These are phyloP conservation scores for Oplegnathus fasciatus DNA, from an alignment of 2,113 vertebrate species.

Conservation along the genomic window DNA sequence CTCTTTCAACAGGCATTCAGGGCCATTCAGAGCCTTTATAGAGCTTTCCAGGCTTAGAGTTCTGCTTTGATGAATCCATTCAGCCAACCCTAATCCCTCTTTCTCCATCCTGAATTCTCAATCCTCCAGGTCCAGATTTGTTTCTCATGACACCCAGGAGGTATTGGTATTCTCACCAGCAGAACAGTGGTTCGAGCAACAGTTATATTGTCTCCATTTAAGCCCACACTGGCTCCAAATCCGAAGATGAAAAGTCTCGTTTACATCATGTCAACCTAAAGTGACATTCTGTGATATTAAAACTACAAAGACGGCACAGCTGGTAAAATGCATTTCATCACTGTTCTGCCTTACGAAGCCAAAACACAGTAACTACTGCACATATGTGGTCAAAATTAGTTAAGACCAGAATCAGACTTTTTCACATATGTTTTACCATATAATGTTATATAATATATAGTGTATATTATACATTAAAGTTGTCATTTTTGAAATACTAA, in stretches of 20 bases:
- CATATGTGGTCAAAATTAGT: neutral
- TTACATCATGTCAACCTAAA: neutral
- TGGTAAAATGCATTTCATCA: neutral
- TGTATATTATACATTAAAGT: too few species aligned
- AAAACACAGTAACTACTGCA: neutral
- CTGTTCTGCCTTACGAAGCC: neutral
- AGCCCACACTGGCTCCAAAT: neutral
- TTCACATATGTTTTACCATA: neutral
- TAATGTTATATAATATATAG: too few species aligned
- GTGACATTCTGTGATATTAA: neutral
- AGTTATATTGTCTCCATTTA: neutral
- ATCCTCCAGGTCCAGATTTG: constrained; percentile 18
- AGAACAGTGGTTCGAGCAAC: neutral
- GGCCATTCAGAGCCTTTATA: constrained; percentile 4
- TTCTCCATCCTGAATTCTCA: constrained; percentile 23
- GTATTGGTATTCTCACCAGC: constrained; percentile 22
- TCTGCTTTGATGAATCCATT: constrained; percentile 49
- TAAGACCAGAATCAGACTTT: neutral
- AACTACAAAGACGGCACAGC: neutral
- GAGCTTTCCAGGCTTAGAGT: constrained; percentile 39
- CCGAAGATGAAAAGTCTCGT: neutral
- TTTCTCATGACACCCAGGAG: constrained; percentile 27
- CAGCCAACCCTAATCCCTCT: constrained; percentile 47
- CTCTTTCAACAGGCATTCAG: constrained; percentile 15
- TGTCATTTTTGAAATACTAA: too few species aligned